Percentiles rank a stretch among this genome's conserved stretches.
Evolutionary conservation across 2,888 invertebrate species (phyloP).

Genomic region (Amphipyra berbera): DNA sequence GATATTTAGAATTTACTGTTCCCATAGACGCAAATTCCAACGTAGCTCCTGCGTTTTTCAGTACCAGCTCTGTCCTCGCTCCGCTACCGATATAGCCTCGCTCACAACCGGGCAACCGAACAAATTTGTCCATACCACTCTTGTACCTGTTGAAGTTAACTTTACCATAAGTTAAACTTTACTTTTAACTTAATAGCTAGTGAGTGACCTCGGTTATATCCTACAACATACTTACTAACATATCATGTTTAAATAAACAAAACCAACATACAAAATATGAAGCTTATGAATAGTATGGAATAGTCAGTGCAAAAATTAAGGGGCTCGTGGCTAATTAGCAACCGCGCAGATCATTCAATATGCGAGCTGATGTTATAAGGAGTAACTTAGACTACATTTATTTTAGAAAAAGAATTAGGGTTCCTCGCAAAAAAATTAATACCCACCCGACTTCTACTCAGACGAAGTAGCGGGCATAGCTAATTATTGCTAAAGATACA

Average conservation of each 20-base stretch:
- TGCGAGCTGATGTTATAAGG: too few relatives aligned
- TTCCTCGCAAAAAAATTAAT: too few relatives aligned
- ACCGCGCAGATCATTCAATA: too few relatives aligned
- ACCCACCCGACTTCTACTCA: too few relatives aligned
- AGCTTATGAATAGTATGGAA: too few relatives aligned
- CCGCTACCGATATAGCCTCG: not conserved
- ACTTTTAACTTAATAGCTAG: slow-evolving; percentile 20
- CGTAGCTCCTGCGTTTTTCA: not conserved
- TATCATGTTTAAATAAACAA: not conserved
- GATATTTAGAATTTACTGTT: too few relatives aligned
- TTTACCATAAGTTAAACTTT: slow-evolving; percentile 34
- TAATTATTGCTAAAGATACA: too few relatives aligned
- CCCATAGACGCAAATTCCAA: not conserved
- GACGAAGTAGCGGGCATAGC: too few relatives aligned
- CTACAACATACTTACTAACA: not conserved
- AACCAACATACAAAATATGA: not conserved
- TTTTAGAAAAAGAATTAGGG: too few relatives aligned
- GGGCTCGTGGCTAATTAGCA: too few relatives aligned
- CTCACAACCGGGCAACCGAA: not conserved
- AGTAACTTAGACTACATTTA: too few relatives aligned
- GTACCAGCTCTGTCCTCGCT: not conserved
- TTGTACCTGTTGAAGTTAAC: slow-evolving; percentile 27
- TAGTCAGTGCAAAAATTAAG: too few relatives aligned
- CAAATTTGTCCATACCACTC: slow-evolving; percentile 30
- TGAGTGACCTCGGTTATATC: slow-evolving; percentile 5